These are phyloP conservation scores for Caenorhabditis tropicalis DNA, from an alignment of 1,140 invertebrate genomes.

Conservation along the genomic window DNA sequence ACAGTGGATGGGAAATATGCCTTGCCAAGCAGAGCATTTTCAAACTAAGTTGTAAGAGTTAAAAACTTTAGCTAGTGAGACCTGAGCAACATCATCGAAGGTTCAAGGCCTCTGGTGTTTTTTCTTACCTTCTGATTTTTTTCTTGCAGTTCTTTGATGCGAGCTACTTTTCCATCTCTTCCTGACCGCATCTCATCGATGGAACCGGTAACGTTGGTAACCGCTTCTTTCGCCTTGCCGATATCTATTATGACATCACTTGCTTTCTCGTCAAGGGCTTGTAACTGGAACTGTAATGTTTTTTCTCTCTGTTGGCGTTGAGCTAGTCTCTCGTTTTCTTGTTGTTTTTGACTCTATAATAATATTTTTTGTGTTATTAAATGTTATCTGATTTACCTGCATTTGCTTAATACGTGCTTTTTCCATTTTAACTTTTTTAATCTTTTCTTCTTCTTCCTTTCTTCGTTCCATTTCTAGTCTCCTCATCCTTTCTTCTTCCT, in stretches of 20 bases:
- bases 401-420: slow-evolving; percentile 87
- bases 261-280: slow-evolving; percentile 83
- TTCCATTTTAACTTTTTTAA: slow-evolving; percentile 94
- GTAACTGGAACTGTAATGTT: slow-evolving; percentile 82
- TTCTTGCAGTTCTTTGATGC: slow-evolving; percentile 85
- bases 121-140: slow-evolving; percentile 68
- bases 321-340: slow-evolving; percentile 86
- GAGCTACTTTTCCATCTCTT: slow-evolving; percentile 85
- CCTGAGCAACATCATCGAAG: too few species aligned
- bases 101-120: too few species aligned
- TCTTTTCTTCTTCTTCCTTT: slow-evolving; percentile 88
- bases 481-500: slow-evolving; percentile 78
- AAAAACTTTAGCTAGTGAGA: too few species aligned
- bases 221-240: slow-evolving; percentile 84
- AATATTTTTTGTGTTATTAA: too few species aligned
- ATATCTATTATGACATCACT: slow-evolving; percentile 87
- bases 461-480: slow-evolving; percentile 77
- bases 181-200: slow-evolving; percentile 91
- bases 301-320: slow-evolving; percentile 89
- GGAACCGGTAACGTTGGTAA: slow-evolving; percentile 88
- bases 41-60: not conserved
- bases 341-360: slow-evolving; percentile 80
- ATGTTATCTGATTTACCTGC: slow-evolving; percentile 39
- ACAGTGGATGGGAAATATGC: too few species aligned
- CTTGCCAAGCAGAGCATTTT: not conserved